Conservation (phyloP, 92 coral and sea anemone genomes). For the Phymanthus crucifer region DNA sequence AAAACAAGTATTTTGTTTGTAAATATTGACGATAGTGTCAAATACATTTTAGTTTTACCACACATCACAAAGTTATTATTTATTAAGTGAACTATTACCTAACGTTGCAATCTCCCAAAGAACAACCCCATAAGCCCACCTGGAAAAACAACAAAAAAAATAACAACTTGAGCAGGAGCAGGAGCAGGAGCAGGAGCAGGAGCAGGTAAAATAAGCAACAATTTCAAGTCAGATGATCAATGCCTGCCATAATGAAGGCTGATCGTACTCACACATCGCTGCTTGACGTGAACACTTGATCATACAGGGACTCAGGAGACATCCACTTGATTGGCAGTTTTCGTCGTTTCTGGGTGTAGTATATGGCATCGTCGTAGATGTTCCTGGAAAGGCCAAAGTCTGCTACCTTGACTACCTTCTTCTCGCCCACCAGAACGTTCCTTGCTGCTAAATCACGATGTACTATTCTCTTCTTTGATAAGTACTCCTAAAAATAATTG, state of each 20-base stretch:
- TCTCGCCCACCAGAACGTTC: constrained; percentile 34
- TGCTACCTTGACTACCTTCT: constrained; percentile 36
- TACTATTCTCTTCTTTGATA: constrained; percentile 28
- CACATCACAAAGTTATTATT: neutral
- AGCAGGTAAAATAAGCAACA: neutral
- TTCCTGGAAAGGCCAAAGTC: constrained; percentile 39
- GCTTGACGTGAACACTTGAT: constrained; percentile 33
- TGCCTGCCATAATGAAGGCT: neutral
- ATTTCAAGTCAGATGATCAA: neutral
- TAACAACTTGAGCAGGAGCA: neutral
- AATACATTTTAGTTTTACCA: neutral
- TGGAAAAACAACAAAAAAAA: neutral
- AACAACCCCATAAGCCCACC: constrained; percentile 38
- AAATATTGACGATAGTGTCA: neutral
- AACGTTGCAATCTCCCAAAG: constrained; percentile 41
- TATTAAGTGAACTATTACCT: constrained; percentile 14
- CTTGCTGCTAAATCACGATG: constrained; percentile 47
- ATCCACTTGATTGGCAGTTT: constrained; percentile 41
- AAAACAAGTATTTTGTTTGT: neutral
- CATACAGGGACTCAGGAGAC: constrained; percentile 38
- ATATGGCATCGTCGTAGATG: constrained; percentile 29
- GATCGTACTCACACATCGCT: constrained; percentile 38
- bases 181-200: too few species aligned
- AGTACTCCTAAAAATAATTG: constrained; percentile 19
- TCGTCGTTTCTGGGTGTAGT: constrained; percentile 31